Percentiles rank a stretch among this genome's conserved stretches.
Conservation (phyloP, 2,888 invertebrate species). For the Pseudococcus jackbeardsleyi region DNA sequence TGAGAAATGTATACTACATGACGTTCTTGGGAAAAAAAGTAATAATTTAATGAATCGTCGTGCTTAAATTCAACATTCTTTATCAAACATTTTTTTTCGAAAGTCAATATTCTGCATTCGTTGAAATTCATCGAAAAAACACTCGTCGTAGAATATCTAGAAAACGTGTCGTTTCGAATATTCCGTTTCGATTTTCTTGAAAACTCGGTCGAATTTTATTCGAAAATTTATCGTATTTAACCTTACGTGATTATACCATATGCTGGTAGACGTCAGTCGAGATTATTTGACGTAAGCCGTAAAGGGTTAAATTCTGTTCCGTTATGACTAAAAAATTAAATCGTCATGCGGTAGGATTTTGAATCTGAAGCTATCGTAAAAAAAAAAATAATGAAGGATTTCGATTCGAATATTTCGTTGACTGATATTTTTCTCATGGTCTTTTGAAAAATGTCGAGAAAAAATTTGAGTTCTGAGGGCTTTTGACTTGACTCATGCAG, state of each 20-base stretch:
- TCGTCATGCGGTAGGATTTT: too few species aligned
- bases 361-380: too few species aligned
- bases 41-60: conserved; percentile 7
- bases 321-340: too few species aligned
- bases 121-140: not conserved
- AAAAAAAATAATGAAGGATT: too few species aligned
- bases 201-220: not conserved
- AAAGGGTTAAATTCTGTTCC: too few species aligned
- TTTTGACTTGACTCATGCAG: too few species aligned
- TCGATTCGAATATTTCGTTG: too few species aligned
- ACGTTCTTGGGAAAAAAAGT: not conserved
- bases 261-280: too few species aligned
- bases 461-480: too few species aligned
- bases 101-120: not conserved
- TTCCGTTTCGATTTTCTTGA: not conserved
- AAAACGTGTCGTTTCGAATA: not conserved
- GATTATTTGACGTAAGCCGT: not conserved
- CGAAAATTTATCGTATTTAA: not conserved
- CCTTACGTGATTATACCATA: not conserved
- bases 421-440: too few species aligned
- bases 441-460: too few species aligned
- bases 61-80: not conserved
- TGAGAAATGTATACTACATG: not conserved
- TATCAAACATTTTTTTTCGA: conserved; percentile 16
- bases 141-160: not conserved